These are phyloP conservation scores for Cololabis saira DNA, from an alignment of 2,113 vertebrate species.

Conservation along the genomic window DNA sequence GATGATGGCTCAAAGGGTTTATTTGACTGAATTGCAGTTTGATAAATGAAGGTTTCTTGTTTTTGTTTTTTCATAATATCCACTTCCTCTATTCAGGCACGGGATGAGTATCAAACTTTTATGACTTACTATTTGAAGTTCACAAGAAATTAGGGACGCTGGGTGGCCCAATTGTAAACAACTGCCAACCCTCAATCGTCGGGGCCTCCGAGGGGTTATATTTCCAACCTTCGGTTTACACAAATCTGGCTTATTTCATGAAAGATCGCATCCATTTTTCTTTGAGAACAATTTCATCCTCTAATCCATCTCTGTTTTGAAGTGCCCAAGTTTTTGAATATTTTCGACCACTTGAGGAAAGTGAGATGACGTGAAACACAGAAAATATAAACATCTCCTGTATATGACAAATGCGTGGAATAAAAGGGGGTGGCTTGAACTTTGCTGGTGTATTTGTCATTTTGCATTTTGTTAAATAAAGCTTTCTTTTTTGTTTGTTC, in stretches of 20 bases:
- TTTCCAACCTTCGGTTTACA: slow-evolving; percentile 5
- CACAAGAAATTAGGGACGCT: slow-evolving; percentile 17
- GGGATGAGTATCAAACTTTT: slow-evolving; percentile 18
- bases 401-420: not conserved
- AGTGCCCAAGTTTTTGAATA: not conserved
- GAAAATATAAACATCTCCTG: slow-evolving; percentile 2
- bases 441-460: too few species aligned
- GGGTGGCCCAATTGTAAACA: slow-evolving; percentile 20
- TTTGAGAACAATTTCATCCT: not conserved
- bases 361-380: not conserved
- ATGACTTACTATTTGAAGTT: slow-evolving; percentile 35
- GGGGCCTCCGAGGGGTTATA: not conserved
- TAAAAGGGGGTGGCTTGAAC: too few species aligned
- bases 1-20: slow-evolving; percentile 38
- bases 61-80: slow-evolving; percentile 26
- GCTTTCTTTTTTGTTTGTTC: too few species aligned
- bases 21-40: slow-evolving; percentile 37
- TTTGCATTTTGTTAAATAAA: too few species aligned
- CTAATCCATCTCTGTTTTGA: not conserved
- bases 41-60: slow-evolving; percentile 38
- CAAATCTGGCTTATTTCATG: slow-evolving; percentile 3
- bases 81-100: slow-evolving; percentile 11
- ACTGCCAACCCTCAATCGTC: not conserved
- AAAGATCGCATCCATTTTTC: slow-evolving; percentile 6
- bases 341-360: not conserved